These are phyloP conservation scores for Papilio polyxenes DNA, from an alignment of 1,140 invertebrate species.

Conservation along the genomic window DNA sequence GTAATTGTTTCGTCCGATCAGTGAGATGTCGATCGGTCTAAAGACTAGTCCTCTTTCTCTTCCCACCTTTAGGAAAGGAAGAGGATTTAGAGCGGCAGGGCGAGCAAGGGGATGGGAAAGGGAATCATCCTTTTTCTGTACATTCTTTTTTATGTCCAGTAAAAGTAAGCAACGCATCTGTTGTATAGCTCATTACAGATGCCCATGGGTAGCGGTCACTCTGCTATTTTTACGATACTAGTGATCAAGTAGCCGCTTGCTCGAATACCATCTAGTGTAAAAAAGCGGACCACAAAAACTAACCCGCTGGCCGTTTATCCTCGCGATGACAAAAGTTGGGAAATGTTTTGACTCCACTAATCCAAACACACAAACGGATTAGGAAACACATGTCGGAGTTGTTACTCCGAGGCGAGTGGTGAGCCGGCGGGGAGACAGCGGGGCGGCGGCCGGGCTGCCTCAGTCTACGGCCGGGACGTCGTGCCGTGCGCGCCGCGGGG, in stretches of 20 bases:
- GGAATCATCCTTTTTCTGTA: not conserved
- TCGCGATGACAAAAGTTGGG: slow-evolving; percentile 22
- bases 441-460: slow-evolving; percentile 36
- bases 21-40: too few species aligned
- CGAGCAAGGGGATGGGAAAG: too few species aligned
- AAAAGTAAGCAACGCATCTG: not conserved
- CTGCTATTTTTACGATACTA: not conserved
- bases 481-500: slow-evolving; percentile 34
- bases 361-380: slow-evolving; percentile 32
- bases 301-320: not conserved
- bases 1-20: too few species aligned
- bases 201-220: not conserved
- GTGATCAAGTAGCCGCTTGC: not conserved
- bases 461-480: not conserved
- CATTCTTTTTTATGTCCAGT: not conserved
- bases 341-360: slow-evolving; percentile 33
- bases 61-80: too few species aligned
- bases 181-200: not conserved
- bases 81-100: too few species aligned
- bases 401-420: not conserved
- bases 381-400: slow-evolving; percentile 29
- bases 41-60: too few species aligned
- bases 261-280: not conserved
- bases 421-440: slow-evolving; percentile 31
- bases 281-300: not conserved